These are phyloP conservation scores for Microplitis mediator DNA, from an alignment of 1,140 invertebrate species.

Conservation along the genomic window DNA sequence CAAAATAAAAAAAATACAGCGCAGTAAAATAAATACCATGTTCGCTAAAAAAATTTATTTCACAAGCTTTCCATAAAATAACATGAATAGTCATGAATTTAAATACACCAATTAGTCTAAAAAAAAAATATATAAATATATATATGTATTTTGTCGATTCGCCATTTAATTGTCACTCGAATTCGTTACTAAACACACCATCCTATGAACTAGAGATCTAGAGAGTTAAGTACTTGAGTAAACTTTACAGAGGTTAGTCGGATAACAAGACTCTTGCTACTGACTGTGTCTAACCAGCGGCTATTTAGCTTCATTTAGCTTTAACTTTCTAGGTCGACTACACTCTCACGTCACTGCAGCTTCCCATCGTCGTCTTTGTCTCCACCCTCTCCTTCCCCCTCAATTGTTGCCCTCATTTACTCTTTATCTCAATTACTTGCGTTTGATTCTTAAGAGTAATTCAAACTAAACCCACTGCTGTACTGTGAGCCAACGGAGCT, in stretches of 20 bases:
- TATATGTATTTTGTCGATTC: not conserved
- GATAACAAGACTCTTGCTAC: constrained; percentile 51
- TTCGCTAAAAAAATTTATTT: too few relatives aligned
- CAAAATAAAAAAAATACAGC: too few relatives aligned
- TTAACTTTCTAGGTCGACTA: constrained; percentile 53
- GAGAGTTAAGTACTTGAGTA: constrained; percentile 49
- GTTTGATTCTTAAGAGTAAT: not conserved
- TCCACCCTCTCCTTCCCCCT: not conserved
- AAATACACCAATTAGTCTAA: too few relatives aligned
- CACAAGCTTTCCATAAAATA: too few relatives aligned
- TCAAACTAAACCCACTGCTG: too few relatives aligned
- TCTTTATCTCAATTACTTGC: too few relatives aligned
- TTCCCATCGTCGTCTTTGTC: constrained; percentile 19
- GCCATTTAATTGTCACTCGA: constrained; percentile 29
- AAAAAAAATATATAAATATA: not conserved
- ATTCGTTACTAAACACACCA: constrained; percentile 34
- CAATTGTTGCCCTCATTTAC: not conserved
- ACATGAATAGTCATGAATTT: too few relatives aligned
- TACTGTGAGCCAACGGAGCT: too few relatives aligned
- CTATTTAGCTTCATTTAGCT: constrained; percentile 48
- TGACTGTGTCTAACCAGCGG: constrained; percentile 51
- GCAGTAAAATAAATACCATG: too few relatives aligned
- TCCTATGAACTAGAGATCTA: constrained; percentile 49
- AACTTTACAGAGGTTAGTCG: constrained; percentile 52
- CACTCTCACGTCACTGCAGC: constrained; percentile 45